Percentiles rank a stretch among this genome's conserved stretches.
phyloP scores from a whole-genome alignment of 2,797 vertebrate species.

The Danionella dracula region DNA sequence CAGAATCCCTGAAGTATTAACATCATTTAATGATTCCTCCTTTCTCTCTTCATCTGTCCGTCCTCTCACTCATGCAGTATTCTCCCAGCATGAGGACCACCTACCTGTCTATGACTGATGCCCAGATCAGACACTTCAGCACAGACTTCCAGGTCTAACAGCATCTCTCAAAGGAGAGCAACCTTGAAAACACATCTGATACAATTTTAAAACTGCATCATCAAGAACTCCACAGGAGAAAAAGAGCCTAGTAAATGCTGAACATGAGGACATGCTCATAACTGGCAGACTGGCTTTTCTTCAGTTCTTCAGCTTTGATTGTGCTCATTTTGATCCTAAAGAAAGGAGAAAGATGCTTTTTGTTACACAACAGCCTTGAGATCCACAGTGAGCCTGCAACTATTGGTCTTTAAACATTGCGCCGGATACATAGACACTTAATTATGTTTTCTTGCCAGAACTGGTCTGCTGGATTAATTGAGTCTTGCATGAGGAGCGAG shows the following conservation, averaged over 20 bases:
- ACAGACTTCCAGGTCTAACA: constrained; percentile 77
- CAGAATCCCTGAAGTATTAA: too few species aligned
- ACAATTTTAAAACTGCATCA: too few species aligned
- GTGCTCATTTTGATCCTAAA: not conserved
- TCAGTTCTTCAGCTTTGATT: not conserved
- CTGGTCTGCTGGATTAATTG: not conserved
- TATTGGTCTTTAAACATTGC: not conserved
- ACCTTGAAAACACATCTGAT: not conserved
- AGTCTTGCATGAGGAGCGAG: constrained; percentile 8
- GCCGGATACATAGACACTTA: constrained; percentile 2
- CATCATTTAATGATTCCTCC: too few species aligned
- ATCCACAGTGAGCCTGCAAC: constrained; percentile 9
- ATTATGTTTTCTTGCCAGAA: not conserved
- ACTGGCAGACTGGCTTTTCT: too few species aligned
- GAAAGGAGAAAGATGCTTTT: not conserved
- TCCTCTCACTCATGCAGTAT: constrained; percentile 71
- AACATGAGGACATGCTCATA: too few species aligned
- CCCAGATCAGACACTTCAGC: constrained; percentile 75
- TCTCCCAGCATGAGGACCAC: constrained; percentile 93
- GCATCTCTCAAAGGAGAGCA: constrained; percentile 1
- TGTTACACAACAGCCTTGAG: constrained; percentile 18
- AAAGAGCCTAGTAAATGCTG: too few species aligned
- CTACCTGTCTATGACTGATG: constrained; percentile 89
- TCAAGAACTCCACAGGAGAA: too few species aligned
- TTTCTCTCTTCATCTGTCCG: not conserved